Evolutionary conservation across 2,113 vertebrate species (phyloP).

Genomic region (Eulemur macaco): DNA sequence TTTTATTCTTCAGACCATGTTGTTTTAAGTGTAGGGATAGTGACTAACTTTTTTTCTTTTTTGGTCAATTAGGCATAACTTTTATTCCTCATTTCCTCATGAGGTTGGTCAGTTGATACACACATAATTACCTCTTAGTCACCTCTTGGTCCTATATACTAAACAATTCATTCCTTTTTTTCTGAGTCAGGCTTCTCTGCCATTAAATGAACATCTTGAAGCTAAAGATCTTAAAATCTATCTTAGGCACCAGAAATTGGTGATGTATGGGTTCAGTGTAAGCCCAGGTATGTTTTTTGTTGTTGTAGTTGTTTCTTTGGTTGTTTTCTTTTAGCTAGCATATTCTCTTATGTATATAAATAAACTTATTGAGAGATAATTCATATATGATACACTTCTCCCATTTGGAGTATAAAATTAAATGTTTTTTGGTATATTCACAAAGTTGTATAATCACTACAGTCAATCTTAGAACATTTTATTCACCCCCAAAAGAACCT

Average conservation of each 20-base stretch:
- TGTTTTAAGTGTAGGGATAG: not conserved
- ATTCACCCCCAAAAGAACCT: not conserved
- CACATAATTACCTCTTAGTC: not conserved
- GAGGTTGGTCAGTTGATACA: not conserved
- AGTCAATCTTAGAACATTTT: not conserved
- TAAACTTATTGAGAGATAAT: not conserved
- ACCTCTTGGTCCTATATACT: not conserved
- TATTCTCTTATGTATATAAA: not conserved
- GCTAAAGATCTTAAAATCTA: not conserved
- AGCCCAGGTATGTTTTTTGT: not conserved
- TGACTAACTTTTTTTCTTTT: not conserved
- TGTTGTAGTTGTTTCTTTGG: not conserved
- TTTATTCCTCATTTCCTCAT: not conserved
- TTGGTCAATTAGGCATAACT: not conserved
- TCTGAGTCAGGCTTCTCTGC: not conserved
- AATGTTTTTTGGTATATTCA: not conserved
- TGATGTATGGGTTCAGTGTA: not conserved
- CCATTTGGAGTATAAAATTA: not conserved
- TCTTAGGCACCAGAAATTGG: not conserved
- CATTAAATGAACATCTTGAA: not conserved
- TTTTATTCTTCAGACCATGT: not conserved
- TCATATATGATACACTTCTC: not conserved
- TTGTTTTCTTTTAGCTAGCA: not conserved
- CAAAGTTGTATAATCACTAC: not conserved
- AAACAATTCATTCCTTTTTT: not conserved